These are phyloP conservation scores for Uloborus diversus DNA, from an alignment of 1,140 invertebrate genomes.

Conservation along the genomic window DNA sequence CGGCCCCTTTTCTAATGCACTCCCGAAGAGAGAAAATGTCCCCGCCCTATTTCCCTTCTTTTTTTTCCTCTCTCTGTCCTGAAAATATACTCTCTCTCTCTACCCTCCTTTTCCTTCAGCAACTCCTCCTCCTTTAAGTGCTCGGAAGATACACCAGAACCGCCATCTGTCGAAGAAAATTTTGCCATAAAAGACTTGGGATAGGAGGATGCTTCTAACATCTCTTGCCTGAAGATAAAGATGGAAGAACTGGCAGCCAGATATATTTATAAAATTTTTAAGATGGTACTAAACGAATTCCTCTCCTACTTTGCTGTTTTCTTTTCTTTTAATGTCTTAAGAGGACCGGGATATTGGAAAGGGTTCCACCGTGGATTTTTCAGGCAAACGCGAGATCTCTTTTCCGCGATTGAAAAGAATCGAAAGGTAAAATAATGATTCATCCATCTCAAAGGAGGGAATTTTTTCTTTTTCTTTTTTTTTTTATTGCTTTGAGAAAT, in stretches of 20 bases:
- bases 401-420: too few species aligned
- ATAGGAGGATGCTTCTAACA: background rate
- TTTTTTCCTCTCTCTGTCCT: background rate
- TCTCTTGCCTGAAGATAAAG: background rate
- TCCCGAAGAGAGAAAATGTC: background rate
- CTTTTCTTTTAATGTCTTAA: conserved; percentile 29
- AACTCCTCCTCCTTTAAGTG: conserved; percentile 7
- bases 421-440: too few species aligned
- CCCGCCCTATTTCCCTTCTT: background rate
- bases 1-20: conserved; percentile 26
- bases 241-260: background rate
- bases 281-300: conserved; percentile 23
- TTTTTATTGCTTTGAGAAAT: too few species aligned
- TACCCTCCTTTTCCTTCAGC: background rate
- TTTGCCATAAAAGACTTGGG: conserved; percentile 4
- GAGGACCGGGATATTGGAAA: conserved; percentile 2
- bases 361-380: too few species aligned
- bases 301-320: background rate
- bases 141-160: background rate
- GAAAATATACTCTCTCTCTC: conserved; percentile 9
- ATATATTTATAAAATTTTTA: conserved; percentile 45
- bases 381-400: too few species aligned
- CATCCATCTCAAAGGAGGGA: too few species aligned
- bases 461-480: too few species aligned
- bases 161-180: conserved; percentile 32